Conservation (phyloP, 35 echinoderm and acorn worm genomes). For the Apostichopus parvimensis region DNA sequence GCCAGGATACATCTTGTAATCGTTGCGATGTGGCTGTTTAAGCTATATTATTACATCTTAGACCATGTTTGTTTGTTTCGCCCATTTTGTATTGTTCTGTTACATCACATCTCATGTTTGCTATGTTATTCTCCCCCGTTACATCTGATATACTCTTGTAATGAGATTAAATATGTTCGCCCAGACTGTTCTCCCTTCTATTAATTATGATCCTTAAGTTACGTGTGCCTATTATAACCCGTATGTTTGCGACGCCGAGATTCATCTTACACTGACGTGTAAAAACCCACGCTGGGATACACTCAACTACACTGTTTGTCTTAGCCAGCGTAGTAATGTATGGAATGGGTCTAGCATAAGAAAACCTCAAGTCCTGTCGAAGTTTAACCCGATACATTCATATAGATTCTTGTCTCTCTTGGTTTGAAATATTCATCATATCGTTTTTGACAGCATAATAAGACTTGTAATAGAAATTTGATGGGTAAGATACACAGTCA, state of each 20-base stretch:
- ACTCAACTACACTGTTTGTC: constrained; percentile 14
- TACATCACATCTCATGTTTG: no score
- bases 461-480: constrained; percentile 32
- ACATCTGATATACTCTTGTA: no score
- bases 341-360: background rate
- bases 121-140: no score
- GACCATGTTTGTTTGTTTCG: no score
- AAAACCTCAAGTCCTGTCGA: background rate
- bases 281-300: constrained; percentile 1
- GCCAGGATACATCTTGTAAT: no score
- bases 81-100: no score
- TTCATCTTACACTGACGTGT: background rate
- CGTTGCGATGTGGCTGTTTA: no score
- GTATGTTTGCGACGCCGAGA: background rate
- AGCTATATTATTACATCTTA: no score
- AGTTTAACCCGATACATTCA: background rate
- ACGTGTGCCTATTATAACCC: no score
- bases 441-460: background rate
- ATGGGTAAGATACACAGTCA: constrained; percentile 5
- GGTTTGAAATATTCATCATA: background rate
- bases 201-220: no score
- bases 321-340: constrained; percentile 1
- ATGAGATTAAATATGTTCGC: no score
- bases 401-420: background rate
- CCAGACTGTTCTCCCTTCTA: no score